Percentiles rank a stretch among this genome's conserved stretches.
phyloP scores from a whole-genome alignment of 2,888 invertebrate genomes.

The Ligdia adustata region DNA sequence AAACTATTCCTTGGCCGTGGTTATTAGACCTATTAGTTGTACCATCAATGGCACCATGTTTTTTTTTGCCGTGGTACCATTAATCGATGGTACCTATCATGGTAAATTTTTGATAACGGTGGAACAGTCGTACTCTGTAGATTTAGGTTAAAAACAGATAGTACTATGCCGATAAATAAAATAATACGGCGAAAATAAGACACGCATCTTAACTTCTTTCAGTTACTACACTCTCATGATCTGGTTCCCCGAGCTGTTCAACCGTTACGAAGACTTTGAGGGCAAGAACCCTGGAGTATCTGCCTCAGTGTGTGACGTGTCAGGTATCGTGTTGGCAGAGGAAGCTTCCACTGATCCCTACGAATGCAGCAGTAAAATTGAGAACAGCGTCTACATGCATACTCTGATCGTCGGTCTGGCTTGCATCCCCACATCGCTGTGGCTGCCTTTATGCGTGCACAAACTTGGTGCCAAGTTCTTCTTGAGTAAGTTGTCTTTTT shows the following conservation, averaged over 20 bases:
- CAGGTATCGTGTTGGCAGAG: constrained; percentile 84
- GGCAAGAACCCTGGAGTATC: constrained; percentile 85
- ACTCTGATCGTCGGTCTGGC: constrained; percentile 91
- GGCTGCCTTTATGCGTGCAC: constrained; percentile 91
- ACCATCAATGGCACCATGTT: too few relatives aligned
- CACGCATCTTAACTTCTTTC: too few relatives aligned
- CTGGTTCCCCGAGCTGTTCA: constrained; percentile 96
- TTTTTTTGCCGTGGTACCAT: too few relatives aligned
- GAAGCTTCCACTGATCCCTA: constrained; percentile 72
- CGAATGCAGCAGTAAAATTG: constrained; percentile 86
- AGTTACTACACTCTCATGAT: constrained; percentile 96
- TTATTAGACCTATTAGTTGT: too few relatives aligned
- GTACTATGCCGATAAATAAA: too few relatives aligned
- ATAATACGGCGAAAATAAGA: too few relatives aligned
- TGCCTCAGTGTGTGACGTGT: constrained; percentile 91
- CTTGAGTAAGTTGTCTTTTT: constrained; percentile 85
- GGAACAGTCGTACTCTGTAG: too few relatives aligned
- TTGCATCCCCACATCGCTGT: constrained; percentile 91
- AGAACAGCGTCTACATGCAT: constrained; percentile 88
- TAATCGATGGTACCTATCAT: too few relatives aligned
- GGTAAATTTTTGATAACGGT: too few relatives aligned
- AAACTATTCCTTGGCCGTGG: too few relatives aligned
- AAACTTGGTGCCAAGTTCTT: constrained; percentile 92
- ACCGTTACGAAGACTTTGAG: constrained; percentile 91
- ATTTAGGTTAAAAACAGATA: too few relatives aligned